Conservation (phyloP, 92 coral and sea anemone genomes). For the Porites rus region DNA sequence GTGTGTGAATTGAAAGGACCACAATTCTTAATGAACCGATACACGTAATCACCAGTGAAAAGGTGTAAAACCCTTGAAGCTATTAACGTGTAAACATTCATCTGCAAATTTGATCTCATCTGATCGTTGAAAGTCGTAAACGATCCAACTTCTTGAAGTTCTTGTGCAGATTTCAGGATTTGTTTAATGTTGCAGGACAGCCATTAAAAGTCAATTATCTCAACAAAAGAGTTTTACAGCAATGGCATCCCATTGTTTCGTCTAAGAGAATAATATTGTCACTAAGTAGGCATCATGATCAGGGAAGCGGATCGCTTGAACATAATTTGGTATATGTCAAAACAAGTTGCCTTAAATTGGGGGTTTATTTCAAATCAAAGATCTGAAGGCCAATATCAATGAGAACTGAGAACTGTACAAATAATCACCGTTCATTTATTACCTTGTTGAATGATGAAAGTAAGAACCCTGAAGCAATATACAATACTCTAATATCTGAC, state of each 20-base stretch:
- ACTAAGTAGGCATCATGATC: not conserved
- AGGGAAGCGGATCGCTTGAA: no score
- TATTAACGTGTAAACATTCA: slow-evolving; percentile 25
- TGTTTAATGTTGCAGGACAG: not conserved
- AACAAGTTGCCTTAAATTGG: no score
- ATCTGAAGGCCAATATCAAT: no score
- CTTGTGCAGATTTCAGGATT: not conserved
- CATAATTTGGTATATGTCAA: no score
- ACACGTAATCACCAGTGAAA: slow-evolving; percentile 17
- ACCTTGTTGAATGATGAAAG: no score
- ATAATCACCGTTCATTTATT: no score
- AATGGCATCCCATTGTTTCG: not conserved
- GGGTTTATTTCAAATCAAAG: no score
- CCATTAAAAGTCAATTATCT: slow-evolving; percentile 30
- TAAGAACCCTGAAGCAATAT: no score
- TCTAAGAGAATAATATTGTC: not conserved
- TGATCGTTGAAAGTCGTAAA: not conserved
- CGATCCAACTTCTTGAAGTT: no score
- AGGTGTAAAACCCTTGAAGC: slow-evolving; percentile 15
- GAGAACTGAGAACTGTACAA: no score
- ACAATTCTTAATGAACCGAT: slow-evolving; percentile 5
- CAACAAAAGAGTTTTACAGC: slow-evolving; percentile 23
- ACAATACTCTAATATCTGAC: no score
- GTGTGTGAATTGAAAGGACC: not conserved
- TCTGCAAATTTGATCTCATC: not conserved